Conservation (phyloP, 2,888 invertebrate species). For the Campoplex nolae region DNA sequence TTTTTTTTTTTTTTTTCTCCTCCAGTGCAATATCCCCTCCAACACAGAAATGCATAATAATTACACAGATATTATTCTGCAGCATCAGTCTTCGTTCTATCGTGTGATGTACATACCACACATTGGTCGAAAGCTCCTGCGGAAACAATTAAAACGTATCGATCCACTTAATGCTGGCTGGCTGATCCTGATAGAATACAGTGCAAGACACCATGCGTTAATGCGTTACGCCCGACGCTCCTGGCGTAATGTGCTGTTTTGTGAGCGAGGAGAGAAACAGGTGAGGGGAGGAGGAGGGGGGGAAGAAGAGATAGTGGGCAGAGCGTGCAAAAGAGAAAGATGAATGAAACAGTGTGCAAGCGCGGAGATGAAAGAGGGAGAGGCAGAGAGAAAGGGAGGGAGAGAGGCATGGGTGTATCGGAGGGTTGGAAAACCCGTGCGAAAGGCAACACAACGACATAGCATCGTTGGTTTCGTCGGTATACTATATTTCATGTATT, state of each 20-base stretch:
- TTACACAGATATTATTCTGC: conserved; percentile 24
- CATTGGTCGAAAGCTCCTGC: conserved; percentile 56
- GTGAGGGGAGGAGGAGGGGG: neutral
- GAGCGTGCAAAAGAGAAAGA: conserved; percentile 43
- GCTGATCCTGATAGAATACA: conserved; percentile 62
- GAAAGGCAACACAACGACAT: conserved; percentile 45
- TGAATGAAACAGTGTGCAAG: neutral
- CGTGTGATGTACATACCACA: conserved; percentile 37
- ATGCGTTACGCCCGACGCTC: conserved; percentile 62
- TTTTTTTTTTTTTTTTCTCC: neutral
- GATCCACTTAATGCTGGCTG: conserved; percentile 70
- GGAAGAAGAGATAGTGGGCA: conserved; percentile 4
- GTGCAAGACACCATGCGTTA: conserved; percentile 58
- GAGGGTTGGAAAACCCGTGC: conserved; percentile 52
- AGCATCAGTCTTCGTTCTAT: conserved; percentile 25
- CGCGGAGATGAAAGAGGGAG: conserved; percentile 7
- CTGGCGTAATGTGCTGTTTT: conserved; percentile 48
- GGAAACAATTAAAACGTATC: conserved; percentile 71
- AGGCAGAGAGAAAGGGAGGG: conserved; percentile 11
- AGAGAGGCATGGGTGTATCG: conserved; percentile 30
- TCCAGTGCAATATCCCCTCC: neutral
- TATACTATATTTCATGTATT: conserved; percentile 65
- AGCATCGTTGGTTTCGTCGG: conserved; percentile 44
- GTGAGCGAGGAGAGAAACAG: neutral
- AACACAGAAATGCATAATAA: conserved; percentile 11